Percentiles rank a stretch among this genome's conserved stretches.
Evolutionary conservation across 1,140 invertebrate species (phyloP).

Genomic region (Schlechtendalia chinensis): DNA sequence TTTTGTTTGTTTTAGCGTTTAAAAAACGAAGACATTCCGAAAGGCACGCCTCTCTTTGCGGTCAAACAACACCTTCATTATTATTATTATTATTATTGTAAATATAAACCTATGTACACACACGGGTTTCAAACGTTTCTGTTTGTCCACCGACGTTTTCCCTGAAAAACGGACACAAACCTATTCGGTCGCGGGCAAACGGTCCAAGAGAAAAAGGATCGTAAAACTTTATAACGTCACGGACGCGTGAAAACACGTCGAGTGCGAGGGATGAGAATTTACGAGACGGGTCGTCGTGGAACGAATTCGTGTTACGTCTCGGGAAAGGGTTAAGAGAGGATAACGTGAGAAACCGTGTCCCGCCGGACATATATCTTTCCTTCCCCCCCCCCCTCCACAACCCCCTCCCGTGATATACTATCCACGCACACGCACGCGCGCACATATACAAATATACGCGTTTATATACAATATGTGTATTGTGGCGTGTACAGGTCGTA

Average conservation of each 20-base stretch:
- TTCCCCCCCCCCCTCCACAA: too few species aligned
- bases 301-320: slow-evolving; percentile 14
- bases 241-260: not conserved
- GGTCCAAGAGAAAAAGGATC: not conserved
- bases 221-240: slow-evolving; percentile 7
- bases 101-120: slow-evolving; percentile 18
- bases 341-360: slow-evolving; percentile 21
- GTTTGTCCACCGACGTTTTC: slow-evolving; percentile 14
- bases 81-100: slow-evolving; percentile 20
- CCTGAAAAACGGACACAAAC: not conserved
- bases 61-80: slow-evolving; percentile 41
- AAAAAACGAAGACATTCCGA: slow-evolving; percentile 13
- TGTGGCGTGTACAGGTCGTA: not conserved
- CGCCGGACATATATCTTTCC: too few species aligned
- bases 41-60: slow-evolving; percentile 16
- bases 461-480: not conserved
- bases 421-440: too few species aligned
- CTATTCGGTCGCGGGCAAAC: too few species aligned
- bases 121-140: slow-evolving; percentile 26
- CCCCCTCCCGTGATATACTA: too few species aligned
- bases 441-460: not conserved
- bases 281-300: slow-evolving; percentile 11
- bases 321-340: slow-evolving; percentile 21
- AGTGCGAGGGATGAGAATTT: slow-evolving; percentile 6
- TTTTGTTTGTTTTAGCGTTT: slow-evolving; percentile 30